Evolutionary conservation across 1,140 invertebrate species (phyloP).

Genomic region (Calycopis cecrops): DNA sequence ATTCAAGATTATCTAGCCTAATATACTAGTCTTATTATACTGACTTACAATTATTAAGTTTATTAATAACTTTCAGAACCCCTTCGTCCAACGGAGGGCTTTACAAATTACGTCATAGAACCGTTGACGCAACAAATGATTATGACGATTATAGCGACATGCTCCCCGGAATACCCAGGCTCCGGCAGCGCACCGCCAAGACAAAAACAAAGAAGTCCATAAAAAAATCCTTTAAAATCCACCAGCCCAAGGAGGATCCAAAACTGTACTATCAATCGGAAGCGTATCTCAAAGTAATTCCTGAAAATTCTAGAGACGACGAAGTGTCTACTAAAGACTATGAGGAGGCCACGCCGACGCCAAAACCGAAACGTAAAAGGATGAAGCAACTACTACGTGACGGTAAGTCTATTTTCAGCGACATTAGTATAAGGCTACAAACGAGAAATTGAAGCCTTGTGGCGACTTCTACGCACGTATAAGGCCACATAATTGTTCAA

Average conservation of each 20-base stretch:
- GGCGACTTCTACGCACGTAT: too few species aligned
- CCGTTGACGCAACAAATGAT: slow-evolving; percentile 21
- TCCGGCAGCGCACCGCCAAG: slow-evolving; percentile 31
- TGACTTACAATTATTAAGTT: too few species aligned
- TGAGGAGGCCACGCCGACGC: slow-evolving; percentile 21
- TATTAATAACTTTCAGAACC: not conserved
- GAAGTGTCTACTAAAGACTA: slow-evolving; percentile 45
- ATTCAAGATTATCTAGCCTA: too few species aligned
- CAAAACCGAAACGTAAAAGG: not conserved
- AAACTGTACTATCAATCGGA: slow-evolving; percentile 61
- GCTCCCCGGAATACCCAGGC: slow-evolving; percentile 30
- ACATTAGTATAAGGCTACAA: too few species aligned
- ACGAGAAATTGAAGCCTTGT: too few species aligned
- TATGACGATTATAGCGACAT: slow-evolving; percentile 56
- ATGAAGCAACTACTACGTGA: too few species aligned
- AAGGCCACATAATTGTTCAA: too few species aligned
- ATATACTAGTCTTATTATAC: too few species aligned
- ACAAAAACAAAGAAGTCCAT: slow-evolving; percentile 24
- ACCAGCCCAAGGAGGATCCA: slow-evolving; percentile 59
- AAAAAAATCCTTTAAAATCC: slow-evolving; percentile 33
- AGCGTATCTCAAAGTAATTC: slow-evolving; percentile 53
- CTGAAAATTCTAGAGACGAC: slow-evolving; percentile 39
- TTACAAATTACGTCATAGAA: too few species aligned
- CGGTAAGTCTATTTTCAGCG: too few species aligned
- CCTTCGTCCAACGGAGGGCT: slow-evolving; percentile 19